A percentile compares a stretch with the other conserved stretches of the same genome.
Evolutionary conservation across 2,888 invertebrate genomes (phyloP).

Genomic region (Bombylius discolor): DNA sequence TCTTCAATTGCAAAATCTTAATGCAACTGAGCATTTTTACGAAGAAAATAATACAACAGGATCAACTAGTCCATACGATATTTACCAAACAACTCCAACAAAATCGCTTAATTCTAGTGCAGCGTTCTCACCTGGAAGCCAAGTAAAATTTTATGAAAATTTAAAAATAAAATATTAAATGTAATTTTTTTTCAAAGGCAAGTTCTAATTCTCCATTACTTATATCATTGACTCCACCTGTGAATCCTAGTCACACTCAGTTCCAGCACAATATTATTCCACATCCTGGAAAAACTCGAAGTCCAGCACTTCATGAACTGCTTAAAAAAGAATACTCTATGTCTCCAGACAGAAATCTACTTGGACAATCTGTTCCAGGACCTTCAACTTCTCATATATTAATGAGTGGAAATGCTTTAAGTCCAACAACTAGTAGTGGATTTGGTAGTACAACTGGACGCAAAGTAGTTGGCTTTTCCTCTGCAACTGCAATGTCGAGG

Average conservation of each 20-base stretch:
- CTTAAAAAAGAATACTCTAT: slow-evolving; percentile 52
- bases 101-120: slow-evolving; percentile 29
- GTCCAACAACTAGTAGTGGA: slow-evolving; percentile 32
- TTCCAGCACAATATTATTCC: slow-evolving; percentile 22
- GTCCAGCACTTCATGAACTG: slow-evolving; percentile 50
- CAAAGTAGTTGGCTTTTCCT: slow-evolving; percentile 9
- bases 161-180: too few species aligned
- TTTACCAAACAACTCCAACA: slow-evolving; percentile 35
- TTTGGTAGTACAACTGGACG: slow-evolving; percentile 27
- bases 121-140: slow-evolving; percentile 55
- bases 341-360: slow-evolving; percentile 41
- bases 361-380: slow-evolving; percentile 54
- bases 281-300: slow-evolving; percentile 15
- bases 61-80: slow-evolving; percentile 33
- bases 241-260: slow-evolving; percentile 31
- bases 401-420: slow-evolving; percentile 31
- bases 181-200: slow-evolving; percentile 17
- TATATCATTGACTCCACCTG: slow-evolving; percentile 36
- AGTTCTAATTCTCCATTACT: slow-evolving; percentile 43
- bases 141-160: slow-evolving; percentile 25
- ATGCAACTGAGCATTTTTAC: slow-evolving; percentile 11
- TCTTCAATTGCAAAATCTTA: slow-evolving; percentile 15
- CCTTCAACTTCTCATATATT: slow-evolving; percentile 40
- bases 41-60: slow-evolving; percentile 22
- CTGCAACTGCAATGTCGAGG: slow-evolving; percentile 40